Base-by-base conservation (phyloP, 2,888 invertebrate species). In the Troglohyphantes excavatus region DNA sequence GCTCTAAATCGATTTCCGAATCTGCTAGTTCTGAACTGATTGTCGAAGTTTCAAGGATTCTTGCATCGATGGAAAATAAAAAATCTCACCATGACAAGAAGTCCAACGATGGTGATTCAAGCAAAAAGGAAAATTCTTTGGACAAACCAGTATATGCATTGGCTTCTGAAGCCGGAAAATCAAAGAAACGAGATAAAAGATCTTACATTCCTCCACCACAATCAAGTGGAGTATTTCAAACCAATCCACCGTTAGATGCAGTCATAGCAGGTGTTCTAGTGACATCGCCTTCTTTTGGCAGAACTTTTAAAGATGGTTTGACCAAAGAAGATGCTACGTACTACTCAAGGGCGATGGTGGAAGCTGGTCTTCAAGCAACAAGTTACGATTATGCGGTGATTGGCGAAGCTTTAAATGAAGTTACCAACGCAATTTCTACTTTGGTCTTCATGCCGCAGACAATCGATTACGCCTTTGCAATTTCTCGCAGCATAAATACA, bases 381-480 rank as follows among this genome's bases (percentile, higher is more conserved):
- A 27, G 26, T 19, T 53, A 29, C 19, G 43, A 68, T 21, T 59
- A 29, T n/a, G 7, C n/a, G 0, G 39, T 65, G 5, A 73, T 73
- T 43, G 17, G 43, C 23, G 83, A 83, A 43, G 72, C 83, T 0
- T 23, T 73, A 5, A 39, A 73, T 13, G n/a, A 27, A 7, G 83
- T 65, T 26, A 13, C 73, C 1, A 65, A 43, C n/a, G 73, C 72
- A 26, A 19, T 83, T 6, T 26, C 73, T 0, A 43, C 11, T 2
- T 43, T 72, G 11, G 23, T 61, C 3, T 63, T 19, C n/a, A 33
- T 29, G n/a, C 59, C 72, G 9, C 33, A 7, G 17, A 9, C 83
- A 7, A n/a, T 3, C 2, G 83, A 83, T 65, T 83, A 73, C 43
- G 83, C 83, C 23, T 27, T 63, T 63, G 39, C 73, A 7, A 63